Evolutionary conservation across 2,888 invertebrate species (phyloP), one percentile per base, ranked within the genome.

Genomic region (Pyralis farinalis): DNA sequence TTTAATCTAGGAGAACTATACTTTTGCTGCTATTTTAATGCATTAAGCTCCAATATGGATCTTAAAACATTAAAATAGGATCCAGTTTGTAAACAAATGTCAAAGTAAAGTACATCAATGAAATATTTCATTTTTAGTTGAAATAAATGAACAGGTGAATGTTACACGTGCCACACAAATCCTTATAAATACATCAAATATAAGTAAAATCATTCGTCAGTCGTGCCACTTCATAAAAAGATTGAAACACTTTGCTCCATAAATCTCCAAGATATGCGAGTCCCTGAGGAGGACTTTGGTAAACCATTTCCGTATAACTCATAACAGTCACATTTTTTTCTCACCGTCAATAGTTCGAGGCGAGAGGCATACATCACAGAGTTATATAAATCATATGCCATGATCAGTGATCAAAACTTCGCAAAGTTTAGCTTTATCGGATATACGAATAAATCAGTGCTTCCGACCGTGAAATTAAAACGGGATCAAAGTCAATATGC

Each of bases 371-470:
- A 71, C 71, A 74, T 71, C 67, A 71, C 56, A 43, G 43, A 47
- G 49, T 62, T 37, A 53, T 48, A 73, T 79, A 77, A 79, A 80
- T 80, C 76, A 71, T 58, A 68, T 49, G 55, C 58, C 53, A 63
- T 66, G 73, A 78, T 79, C 75, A 65, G 68, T 58, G 71, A 73
- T 77, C 77, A 71, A 67, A 76, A 78, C 60, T 75, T 78, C 60
- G 66, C 58, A 61, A 73, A 71, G 69, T 73, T 76, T 71, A 70
- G 71, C 67, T 72, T 74, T 76, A 66, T 58, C 60, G 61, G 62
- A 67, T 67, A 71, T 70, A 67, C 65, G 55, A 64, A 76, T 78
- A 75, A 77, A 77, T 79, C 72, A 67, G 69, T 56, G 49, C 61
- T 44, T 48, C 64, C 63, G 55, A 50, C 63, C 71, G 71, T 71